Evolutionary conservation across 1,140 invertebrate genomes (phyloP).

Genomic region (Drosophila pandora): DNA sequence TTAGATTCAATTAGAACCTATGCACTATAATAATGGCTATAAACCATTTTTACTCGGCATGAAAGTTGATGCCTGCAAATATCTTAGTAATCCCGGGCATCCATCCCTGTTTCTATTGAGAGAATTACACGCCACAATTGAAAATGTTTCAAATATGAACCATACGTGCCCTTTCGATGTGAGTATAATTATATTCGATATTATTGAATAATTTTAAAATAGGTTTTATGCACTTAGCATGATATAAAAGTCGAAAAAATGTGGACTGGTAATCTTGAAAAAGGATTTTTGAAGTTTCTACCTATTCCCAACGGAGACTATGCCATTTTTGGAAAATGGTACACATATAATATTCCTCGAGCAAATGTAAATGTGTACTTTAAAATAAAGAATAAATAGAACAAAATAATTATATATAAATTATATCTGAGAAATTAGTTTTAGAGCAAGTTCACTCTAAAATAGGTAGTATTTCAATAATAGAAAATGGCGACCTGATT

Average conservation of each 20-base stretch:
- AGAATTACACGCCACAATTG: background rate
- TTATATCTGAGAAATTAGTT: background rate
- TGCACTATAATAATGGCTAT: conserved; percentile 24
- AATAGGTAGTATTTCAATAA: background rate
- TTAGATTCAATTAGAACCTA: conserved; percentile 11
- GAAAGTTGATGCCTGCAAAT: conserved; percentile 28
- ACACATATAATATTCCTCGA: background rate
- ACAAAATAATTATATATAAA: background rate
- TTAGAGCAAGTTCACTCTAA: background rate
- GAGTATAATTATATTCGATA: background rate
- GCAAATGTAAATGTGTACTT: background rate
- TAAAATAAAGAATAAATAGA: background rate
- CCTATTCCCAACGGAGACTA: conserved; percentile 42
- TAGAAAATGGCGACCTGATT: background rate
- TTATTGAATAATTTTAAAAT: background rate
- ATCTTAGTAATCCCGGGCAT: background rate
- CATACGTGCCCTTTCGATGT: conserved; percentile 37
- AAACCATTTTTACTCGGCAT: conserved; percentile 18
- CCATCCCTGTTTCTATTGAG: conserved; percentile 2
- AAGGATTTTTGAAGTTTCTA: background rate
- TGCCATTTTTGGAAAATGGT: conserved; percentile 13
- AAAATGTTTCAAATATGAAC: conserved; percentile 23
- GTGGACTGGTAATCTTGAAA: conserved; percentile 37
- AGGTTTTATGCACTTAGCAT: conserved; percentile 11
- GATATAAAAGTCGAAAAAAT: conserved; percentile 30